These are phyloP conservation scores for Sebastes vulpes DNA, from an alignment of 2,797 vertebrate genomes.

Conservation along the genomic window DNA sequence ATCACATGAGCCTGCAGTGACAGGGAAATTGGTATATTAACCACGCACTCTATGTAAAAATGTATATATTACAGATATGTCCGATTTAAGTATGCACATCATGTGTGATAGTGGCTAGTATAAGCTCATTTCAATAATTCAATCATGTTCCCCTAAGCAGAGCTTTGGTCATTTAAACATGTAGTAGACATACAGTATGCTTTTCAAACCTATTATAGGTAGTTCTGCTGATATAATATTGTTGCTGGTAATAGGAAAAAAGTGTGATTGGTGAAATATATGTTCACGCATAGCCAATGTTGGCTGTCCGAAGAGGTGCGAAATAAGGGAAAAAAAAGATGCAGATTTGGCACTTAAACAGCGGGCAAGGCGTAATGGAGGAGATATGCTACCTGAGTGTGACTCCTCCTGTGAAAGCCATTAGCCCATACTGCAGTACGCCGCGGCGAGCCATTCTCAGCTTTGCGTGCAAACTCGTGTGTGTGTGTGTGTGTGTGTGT, in stretches of 20 bases:
- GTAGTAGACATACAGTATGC: not conserved
- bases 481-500: conserved; percentile 1
- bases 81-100: not conserved
- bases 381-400: conserved; percentile 76
- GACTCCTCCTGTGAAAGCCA: conserved; percentile 91
- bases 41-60: not conserved
- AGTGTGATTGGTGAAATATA: not conserved
- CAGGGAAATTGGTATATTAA: not conserved
- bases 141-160: not conserved
- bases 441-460: conserved; percentile 83
- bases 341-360: conserved; percentile 49
- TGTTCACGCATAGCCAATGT: not conserved
- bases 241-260: not conserved
- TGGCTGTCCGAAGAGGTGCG: not conserved
- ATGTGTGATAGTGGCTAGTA: not conserved
- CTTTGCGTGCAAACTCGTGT: conserved; percentile 41
- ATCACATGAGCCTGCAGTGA: no score
- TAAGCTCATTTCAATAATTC: not conserved
- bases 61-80: not conserved
- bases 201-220: not conserved
- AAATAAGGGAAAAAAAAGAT: conserved; percentile 6
- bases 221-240: not conserved
- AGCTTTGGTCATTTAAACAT: not conserved
- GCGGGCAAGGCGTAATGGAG: conserved; percentile 78
- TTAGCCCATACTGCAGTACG: conserved; percentile 81